Conservation (phyloP, 2,113 vertebrate species). For the Macheiramphus alcinus region DNA sequence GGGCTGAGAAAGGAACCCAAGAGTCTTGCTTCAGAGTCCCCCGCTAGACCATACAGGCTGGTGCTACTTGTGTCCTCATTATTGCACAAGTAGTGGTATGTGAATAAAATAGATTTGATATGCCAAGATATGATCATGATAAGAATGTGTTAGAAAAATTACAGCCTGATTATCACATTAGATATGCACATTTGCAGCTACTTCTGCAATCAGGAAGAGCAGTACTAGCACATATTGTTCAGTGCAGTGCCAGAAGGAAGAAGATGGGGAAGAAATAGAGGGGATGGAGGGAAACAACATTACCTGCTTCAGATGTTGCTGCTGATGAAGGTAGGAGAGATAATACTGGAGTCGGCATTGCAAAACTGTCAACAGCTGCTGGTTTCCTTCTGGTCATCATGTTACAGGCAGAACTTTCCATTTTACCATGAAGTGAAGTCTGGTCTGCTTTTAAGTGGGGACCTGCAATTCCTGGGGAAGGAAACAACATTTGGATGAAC, state of each 20-base stretch:
- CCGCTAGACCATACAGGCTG: not conserved
- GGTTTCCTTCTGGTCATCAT: conserved; percentile 80
- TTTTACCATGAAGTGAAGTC: conserved; percentile 71
- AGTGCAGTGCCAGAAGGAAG: not conserved
- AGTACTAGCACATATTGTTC: not conserved
- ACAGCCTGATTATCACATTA: not conserved
- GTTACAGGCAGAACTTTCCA: conserved; percentile 66
- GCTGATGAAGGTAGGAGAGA: conserved; percentile 76
- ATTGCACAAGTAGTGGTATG: not conserved
- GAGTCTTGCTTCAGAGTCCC: not conserved
- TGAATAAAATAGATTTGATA: not conserved
- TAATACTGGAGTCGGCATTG: conserved; percentile 67
- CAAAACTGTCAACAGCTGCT: conserved; percentile 65
- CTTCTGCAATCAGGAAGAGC: not conserved
- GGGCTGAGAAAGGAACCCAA: not conserved
- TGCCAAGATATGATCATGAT: not conserved
- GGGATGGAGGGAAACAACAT: not conserved
- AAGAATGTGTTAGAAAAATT: not conserved
- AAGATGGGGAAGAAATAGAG: not conserved
- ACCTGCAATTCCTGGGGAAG: conserved; percentile 70
- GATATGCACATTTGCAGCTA: not conserved
- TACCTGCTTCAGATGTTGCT: conserved; percentile 75
- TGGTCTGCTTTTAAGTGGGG: conserved; percentile 80
- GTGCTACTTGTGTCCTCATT: not conserved
- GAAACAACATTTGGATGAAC: not conserved